Base-by-base conservation (phyloP, 1,140 invertebrate genomes). In the Rhagoletis zephyria region DNA sequence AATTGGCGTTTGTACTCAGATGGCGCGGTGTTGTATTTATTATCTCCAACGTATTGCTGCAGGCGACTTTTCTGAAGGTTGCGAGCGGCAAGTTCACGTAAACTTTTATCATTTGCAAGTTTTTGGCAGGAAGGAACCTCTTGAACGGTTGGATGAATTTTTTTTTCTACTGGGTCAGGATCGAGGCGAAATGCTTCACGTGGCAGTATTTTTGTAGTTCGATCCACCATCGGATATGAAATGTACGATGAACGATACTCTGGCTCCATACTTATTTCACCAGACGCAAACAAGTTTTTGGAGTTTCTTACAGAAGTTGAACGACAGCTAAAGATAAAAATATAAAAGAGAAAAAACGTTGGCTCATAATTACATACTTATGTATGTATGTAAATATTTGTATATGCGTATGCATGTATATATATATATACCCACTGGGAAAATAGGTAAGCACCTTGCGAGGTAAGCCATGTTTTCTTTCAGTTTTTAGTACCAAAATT, bases 1-100 rank as follows among this genome's bases (percentile, higher is more conserved):
- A 89, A 93, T 88, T 93, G 91, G 0, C 90, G 89, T 67, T 89
- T 90, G 81, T 93, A 92, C 65, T 93, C 92, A 9, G 91, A 92
- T 1, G 91, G 91, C 7, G 89, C 81, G 2, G 89, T 67, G 85
- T 63, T 85, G 19, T 63, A 59, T 12, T 88, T 63, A 4, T 45
- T 70, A 12, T 89, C 87, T 63, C 89, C 85, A 3, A 89, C 88
- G 0, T 90, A 89, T 89, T 89, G 88, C 85, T 92, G 91, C 56
- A 92, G 87, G 60, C 91, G 90, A 45, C 90, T 91, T 5, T 89
- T 87, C 12, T 91, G 89, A 77, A 90, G 90, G 85, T 91, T 89
- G 85, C 89, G 89, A 56, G 89, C 89, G 45, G 90, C 91, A n/a
- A 90, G 88, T 70, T 92, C 90, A 0, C 89, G 89, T 19, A 90